phyloP scores from a whole-genome alignment of 2,797 vertebrate species.

The Eurystomus glaucurus region DNA sequence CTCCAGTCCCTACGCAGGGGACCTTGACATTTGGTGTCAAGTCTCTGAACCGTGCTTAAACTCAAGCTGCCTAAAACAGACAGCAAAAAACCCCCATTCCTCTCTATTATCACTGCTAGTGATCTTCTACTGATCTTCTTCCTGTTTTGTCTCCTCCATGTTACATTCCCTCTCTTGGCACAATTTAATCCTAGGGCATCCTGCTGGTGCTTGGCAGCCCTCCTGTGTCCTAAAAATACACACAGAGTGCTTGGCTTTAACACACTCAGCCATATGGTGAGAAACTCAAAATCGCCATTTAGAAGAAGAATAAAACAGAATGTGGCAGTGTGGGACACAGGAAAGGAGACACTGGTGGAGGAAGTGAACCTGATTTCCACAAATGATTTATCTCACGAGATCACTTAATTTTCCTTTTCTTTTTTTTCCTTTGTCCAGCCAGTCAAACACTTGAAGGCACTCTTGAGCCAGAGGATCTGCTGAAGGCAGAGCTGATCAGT shows the following conservation, averaged over 20 bases:
- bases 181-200: not conserved
- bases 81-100: not conserved
- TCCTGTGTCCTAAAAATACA: not conserved
- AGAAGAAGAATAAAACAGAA: not conserved
- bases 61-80: not conserved
- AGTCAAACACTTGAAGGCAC: not conserved
- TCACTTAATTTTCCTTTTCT: not conserved
- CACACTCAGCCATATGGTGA: not conserved
- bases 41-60: not conserved
- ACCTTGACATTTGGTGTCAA: not conserved
- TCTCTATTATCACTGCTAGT: not conserved
- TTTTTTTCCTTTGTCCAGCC: not conserved
- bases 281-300: not conserved
- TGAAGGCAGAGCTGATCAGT: not conserved
- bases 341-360: not conserved
- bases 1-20: not conserved
- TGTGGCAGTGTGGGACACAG: not conserved
- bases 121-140: not conserved
- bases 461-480: not conserved
- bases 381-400: not conserved
- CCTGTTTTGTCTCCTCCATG: not conserved
- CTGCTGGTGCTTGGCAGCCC: slow-evolving; percentile 20
- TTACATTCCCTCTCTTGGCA: not conserved
- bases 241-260: not conserved
- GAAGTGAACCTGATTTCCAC: not conserved